phyloP scores from a whole-genome alignment of 2,113 vertebrate genomes.

The Tragelaphus scriptus region DNA sequence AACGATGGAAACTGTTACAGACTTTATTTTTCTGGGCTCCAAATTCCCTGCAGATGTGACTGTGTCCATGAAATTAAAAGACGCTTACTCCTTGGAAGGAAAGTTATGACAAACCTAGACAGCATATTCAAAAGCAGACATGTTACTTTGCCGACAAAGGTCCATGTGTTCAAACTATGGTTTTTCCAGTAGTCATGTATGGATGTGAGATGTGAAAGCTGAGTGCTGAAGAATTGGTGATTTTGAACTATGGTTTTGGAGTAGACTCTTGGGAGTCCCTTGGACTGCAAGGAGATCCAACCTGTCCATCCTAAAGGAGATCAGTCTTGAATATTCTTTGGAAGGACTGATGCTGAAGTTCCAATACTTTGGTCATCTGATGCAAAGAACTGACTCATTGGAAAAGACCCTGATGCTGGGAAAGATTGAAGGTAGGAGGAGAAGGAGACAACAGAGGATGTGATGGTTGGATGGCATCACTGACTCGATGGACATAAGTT shows the following conservation, averaged over 20 bases:
- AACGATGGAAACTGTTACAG: neutral
- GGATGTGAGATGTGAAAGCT: neutral
- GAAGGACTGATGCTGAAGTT: neutral
- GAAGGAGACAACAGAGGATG: rapidly evolving
- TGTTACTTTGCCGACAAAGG: rapidly evolving
- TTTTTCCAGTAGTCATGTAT: neutral
- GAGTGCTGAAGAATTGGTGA: neutral
- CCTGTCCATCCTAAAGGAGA: neutral
- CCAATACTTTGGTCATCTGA: neutral
- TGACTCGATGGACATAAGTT: neutral
- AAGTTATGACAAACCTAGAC: neutral
- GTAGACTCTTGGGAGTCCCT: neutral
- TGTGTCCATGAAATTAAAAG: neutral
- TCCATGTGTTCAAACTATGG: neutral
- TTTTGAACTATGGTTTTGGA: neutral
- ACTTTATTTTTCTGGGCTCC: neutral
- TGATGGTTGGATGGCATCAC: neutral
- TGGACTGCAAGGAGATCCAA: neutral
- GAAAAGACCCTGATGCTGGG: neutral
- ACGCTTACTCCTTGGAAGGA: neutral
- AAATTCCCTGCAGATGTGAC: neutral
- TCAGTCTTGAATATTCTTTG: neutral
- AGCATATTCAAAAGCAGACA: neutral
- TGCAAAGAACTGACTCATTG: neutral
- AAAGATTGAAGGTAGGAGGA: neutral